phyloP scores from a whole-genome alignment of 2,113 vertebrate genomes.

The Noctilio leporinus region DNA sequence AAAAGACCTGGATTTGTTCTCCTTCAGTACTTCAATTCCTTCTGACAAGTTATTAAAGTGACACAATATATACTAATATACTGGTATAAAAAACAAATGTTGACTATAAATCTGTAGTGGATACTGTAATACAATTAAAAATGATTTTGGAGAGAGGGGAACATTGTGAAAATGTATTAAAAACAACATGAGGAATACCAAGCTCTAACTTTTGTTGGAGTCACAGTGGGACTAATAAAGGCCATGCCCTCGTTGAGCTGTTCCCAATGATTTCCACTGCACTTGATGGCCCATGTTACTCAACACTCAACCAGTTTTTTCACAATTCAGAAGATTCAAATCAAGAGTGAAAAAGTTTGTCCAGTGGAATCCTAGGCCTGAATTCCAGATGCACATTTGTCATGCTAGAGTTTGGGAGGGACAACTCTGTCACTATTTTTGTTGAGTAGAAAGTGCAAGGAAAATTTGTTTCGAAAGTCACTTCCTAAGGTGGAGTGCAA shows the following conservation, averaged over 20 bases:
- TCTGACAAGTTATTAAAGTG: conserved; percentile 25
- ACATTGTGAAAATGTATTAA: background rate
- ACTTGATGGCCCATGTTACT: background rate
- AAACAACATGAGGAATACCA: background rate
- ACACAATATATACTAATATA: background rate
- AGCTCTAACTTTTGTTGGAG: background rate
- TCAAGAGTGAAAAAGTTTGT: background rate
- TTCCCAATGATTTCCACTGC: background rate
- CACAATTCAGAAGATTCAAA: background rate
- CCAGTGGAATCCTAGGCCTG: background rate
- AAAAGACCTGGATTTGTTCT: conserved; percentile 11
- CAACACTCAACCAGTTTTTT: background rate
- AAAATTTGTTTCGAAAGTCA: conserved; percentile 74
- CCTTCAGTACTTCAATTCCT: background rate
- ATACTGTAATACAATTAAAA: background rate
- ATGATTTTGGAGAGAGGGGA: background rate
- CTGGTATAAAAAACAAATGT: background rate
- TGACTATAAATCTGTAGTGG: background rate
- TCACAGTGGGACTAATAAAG: background rate
- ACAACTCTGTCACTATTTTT: conserved; percentile 56
- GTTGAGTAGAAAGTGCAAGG: conserved; percentile 71
- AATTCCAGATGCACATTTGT: background rate
- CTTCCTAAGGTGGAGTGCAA: conserved; percentile 69
- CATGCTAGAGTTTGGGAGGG: conserved; percentile 46
- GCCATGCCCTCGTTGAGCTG: background rate